Conservation (phyloP, 2,888 invertebrate species). For the Ormyrus nitidulus region DNA sequence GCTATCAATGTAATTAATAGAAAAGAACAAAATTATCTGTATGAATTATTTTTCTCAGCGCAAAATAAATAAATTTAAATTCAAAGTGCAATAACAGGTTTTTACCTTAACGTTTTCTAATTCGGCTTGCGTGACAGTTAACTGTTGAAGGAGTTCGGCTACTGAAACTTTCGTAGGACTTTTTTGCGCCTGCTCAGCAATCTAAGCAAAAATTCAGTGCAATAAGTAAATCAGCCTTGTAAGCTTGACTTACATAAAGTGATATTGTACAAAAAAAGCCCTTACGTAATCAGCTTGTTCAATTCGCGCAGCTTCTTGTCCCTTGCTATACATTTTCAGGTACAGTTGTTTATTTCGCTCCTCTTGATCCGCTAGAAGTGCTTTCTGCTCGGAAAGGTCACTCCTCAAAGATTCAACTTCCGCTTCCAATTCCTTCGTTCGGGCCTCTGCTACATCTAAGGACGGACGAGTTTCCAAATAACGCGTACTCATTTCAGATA, state of each 20-base stretch:
- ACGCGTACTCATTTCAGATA: conserved; percentile 85
- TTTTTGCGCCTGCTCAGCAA: conserved; percentile 58
- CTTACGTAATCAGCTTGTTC: conserved; percentile 83
- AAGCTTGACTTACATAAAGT: no score
- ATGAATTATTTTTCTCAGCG: background rate
- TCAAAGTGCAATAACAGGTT: background rate
- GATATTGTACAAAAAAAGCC: conserved; percentile 2
- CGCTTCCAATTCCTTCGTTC: conserved; percentile 83
- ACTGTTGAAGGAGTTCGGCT: conserved; percentile 87
- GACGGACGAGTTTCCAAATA: conserved; percentile 87
- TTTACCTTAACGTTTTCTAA: conserved; percentile 91
- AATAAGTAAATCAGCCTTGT: background rate
- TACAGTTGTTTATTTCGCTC: conserved; percentile 86
- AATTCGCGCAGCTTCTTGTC: conserved; percentile 86
- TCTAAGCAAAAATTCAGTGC: background rate
- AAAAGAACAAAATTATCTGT: no score
- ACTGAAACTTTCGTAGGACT: conserved; percentile 81
- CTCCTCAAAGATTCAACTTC: conserved; percentile 84
- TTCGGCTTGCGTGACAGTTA: conserved; percentile 90
- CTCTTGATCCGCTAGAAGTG: conserved; percentile 81
- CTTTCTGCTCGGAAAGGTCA: conserved; percentile 83
- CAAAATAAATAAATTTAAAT: conserved; percentile 2
- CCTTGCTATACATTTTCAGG: conserved; percentile 89
- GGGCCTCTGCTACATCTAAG: conserved; percentile 84
- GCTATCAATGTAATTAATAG: no score